Percentiles rank a stretch among this genome's conserved stretches.
Conservation (phyloP, 2,797 vertebrate species). For the Lutjanus campechanus region DNA sequence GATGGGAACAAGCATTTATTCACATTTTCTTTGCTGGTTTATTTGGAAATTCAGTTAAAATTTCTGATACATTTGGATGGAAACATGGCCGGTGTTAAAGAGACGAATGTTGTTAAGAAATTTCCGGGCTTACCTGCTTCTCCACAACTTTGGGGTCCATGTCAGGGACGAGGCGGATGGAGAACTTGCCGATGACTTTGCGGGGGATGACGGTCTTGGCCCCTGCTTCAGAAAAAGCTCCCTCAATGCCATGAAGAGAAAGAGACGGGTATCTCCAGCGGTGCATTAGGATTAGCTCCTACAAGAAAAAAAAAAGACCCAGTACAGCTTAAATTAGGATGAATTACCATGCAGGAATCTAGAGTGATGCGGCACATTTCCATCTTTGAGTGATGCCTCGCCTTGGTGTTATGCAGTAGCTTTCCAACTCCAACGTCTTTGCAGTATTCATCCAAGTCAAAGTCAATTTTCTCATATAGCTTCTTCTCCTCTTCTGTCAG, state of each 20-base stretch:
- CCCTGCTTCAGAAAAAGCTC: constrained; percentile 93
- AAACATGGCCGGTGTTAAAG: not conserved
- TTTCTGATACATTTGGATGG: no score
- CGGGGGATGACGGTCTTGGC: constrained; percentile 97
- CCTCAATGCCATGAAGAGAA: constrained; percentile 97
- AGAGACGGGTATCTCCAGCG: constrained; percentile 96
- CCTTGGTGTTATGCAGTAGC: constrained; percentile 91
- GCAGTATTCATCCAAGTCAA: constrained; percentile 92
- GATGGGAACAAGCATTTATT: no score
- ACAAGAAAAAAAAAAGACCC: not conserved
- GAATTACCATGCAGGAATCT: not conserved
- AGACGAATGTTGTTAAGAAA: not conserved
- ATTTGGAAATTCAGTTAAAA: no score
- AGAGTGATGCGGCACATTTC: rapidly evolving
- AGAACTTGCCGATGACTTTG: constrained; percentile 97
- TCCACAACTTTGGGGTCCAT: constrained; percentile 94
- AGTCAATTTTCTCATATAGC: constrained; percentile 94
- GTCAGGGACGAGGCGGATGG: constrained; percentile 95
- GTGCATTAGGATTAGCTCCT: constrained; percentile 96
- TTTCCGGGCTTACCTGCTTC: constrained; percentile 83
- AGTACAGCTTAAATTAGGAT: rapidly evolving
- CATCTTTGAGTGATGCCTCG: constrained; percentile 41
- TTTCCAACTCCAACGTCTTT: constrained; percentile 87
- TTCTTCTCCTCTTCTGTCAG: constrained; percentile 89
- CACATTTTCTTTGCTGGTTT: no score